phyloP scores from a whole-genome alignment of 2,113 vertebrate genomes.

The Zosterops pallidus region DNA sequence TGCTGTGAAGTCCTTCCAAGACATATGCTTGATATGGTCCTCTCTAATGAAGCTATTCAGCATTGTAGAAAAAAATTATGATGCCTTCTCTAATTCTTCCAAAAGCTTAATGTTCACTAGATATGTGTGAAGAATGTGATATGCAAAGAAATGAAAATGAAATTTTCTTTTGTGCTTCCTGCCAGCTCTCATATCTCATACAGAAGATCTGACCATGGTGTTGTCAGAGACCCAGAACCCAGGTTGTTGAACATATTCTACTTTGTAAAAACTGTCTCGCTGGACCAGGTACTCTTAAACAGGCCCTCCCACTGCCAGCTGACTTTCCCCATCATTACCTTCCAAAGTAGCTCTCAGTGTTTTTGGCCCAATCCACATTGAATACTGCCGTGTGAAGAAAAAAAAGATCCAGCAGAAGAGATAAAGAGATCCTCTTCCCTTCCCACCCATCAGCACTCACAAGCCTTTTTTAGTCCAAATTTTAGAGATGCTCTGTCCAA shows the following conservation, averaged over 20 bases:
- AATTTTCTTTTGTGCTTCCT: background rate
- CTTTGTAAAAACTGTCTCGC: background rate
- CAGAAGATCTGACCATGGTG: rapidly evolving
- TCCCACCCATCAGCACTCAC: background rate
- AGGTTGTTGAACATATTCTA: background rate
- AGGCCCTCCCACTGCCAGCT: background rate
- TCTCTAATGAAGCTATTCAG: background rate
- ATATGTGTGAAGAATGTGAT: background rate
- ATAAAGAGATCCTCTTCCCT: background rate
- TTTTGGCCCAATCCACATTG: background rate
- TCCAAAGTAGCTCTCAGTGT: background rate
- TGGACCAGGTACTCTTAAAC: background rate
- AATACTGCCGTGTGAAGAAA: background rate
- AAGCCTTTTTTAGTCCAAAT: background rate
- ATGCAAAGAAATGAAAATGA: background rate
- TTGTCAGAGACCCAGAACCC: background rate
- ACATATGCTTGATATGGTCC: rapidly evolving
- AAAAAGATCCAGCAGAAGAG: background rate
- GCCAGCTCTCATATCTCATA: background rate
- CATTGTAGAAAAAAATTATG: background rate
- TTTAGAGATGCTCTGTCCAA: background rate
- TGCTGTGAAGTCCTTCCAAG: background rate
- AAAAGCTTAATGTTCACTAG: background rate
- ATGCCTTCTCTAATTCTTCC: background rate
- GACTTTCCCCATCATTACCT: background rate